Base-by-base conservation (phyloP, 2,113 vertebrate species). In the Motacilla alba region DNA sequence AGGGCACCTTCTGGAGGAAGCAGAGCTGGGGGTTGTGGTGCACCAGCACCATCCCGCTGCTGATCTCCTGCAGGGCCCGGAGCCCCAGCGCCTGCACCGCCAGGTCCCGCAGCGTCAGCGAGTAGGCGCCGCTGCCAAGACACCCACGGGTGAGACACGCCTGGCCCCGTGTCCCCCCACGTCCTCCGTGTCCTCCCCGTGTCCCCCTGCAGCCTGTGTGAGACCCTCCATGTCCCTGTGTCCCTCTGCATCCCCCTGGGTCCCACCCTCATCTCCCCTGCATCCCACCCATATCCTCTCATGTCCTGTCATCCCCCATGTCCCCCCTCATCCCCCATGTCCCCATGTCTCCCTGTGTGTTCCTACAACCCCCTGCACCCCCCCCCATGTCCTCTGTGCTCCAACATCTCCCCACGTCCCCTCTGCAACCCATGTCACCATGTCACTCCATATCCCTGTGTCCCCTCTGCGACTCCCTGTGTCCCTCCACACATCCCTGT, bases 11-110 rank as follows among this genome's bases (percentile, higher is more conserved):
- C 75, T 97, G 97, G 11, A 98, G 98, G 94, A 99, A 99, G 97
- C 99, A 99, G 80, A 99, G 98, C 69, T 91, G 97, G 53, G 98
- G 87, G 88, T 99, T 99, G 95, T 97, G 98, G 96, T 99, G 98
- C 85, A 99, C 62, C 22, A 99, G 98, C 31, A 99, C 98, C 97
- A 99, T 97, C 41, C 99, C 99, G 0, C 99, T 99, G 89, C 98
- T 98, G 96, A 99, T 96, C 46, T 99, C 99, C 67, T 94, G 98
- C 83, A 99, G 97, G 0, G 99, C 99, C 12, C 99, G 99, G 28
- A 99, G 96, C 77, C 99, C 98, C 47, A 99, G 98, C 43, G 98
- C 99, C 75, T 95, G 90, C 90, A 99, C 98, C 78, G 97, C 91
- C 60, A 99, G 97, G 10, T 98, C 98, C 97, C 96, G 99, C 86